A percentile compares a stretch with the other conserved stretches of the same genome.
Conservation (phyloP, 2,797 vertebrate genomes). For the Poeciliopsis presidionis region DNA sequence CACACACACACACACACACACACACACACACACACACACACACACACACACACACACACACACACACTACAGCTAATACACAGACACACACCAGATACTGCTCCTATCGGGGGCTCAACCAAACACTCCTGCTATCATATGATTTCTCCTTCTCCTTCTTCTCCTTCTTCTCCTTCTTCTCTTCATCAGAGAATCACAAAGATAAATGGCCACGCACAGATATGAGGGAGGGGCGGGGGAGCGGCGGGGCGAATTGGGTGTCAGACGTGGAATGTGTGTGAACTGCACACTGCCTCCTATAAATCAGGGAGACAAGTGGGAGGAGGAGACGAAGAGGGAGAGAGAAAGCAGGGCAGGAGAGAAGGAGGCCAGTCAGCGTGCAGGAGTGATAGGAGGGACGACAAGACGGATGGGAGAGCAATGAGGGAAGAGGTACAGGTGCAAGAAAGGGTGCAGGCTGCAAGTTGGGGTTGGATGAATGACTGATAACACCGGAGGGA, state of each 20-base stretch:
- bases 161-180: slow-evolving; percentile 14
- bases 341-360: slow-evolving; percentile 40
- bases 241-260: slow-evolving; percentile 28
- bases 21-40: slow-evolving; percentile 31
- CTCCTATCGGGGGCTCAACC: slow-evolving; percentile 46
- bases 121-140: slow-evolving; percentile 62
- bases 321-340: slow-evolving; percentile 50
- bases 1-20: slow-evolving; percentile 18
- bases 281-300: slow-evolving; percentile 74
- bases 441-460: slow-evolving; percentile 37
- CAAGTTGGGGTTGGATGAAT: slow-evolving; percentile 20
- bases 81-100: slow-evolving; percentile 35
- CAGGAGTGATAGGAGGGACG: slow-evolving; percentile 49
- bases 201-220: slow-evolving; percentile 66
- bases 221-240: slow-evolving; percentile 59
- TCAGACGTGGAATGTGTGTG: slow-evolving; percentile 78
- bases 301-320: slow-evolving; percentile 74
- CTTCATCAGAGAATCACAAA: slow-evolving; percentile 61
- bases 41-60: slow-evolving; percentile 20
- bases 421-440: slow-evolving; percentile 62
- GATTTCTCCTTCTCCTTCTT: slow-evolving; percentile 32
- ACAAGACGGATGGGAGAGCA: slow-evolving; percentile 62
- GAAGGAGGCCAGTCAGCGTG: slow-evolving; percentile 37
- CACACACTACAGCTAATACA: slow-evolving; percentile 16
- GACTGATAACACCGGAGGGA: slow-evolving; percentile 15